phyloP scores from a whole-genome alignment of 2,888 invertebrate species.

The Tachina fera region DNA sequence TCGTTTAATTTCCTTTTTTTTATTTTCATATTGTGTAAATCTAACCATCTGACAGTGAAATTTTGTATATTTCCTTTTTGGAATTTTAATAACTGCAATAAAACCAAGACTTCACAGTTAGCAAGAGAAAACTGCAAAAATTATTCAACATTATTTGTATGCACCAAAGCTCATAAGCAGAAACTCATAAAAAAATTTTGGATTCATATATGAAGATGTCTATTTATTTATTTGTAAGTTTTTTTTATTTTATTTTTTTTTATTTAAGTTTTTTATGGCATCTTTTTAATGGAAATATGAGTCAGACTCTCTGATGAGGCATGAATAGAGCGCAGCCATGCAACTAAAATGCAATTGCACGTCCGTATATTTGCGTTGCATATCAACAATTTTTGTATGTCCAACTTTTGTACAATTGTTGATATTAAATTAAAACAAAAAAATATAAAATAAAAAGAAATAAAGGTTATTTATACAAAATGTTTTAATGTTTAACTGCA shows the following conservation, averaged over 20 bases:
- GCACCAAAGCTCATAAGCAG: slow-evolving; percentile 29
- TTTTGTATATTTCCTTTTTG: slow-evolving; percentile 27
- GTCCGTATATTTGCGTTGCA: slow-evolving; percentile 18
- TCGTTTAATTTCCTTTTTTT: background rate
- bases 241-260: slow-evolving; percentile 35
- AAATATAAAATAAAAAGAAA: slow-evolving; percentile 35
- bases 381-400: slow-evolving; percentile 48
- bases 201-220: slow-evolving; percentile 58
- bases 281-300: slow-evolving; percentile 41
- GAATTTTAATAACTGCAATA: slow-evolving; percentile 10
- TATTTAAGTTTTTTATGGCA: slow-evolving; percentile 41
- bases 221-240: slow-evolving; percentile 37
- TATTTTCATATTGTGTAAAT: slow-evolving; percentile 41
- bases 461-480: slow-evolving; percentile 69
- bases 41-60: slow-evolving; percentile 62
- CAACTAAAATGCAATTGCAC: background rate
- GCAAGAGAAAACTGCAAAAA: slow-evolving; percentile 30
- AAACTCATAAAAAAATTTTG: slow-evolving; percentile 35
- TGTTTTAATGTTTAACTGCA: slow-evolving; percentile 51
- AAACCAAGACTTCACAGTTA: background rate
- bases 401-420: slow-evolving; percentile 31
- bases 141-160: slow-evolving; percentile 26
- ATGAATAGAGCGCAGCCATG: background rate
- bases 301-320: slow-evolving; percentile 21
- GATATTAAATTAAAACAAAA: slow-evolving; percentile 21